These are phyloP conservation scores for Cranoglanis bouderius DNA, from an alignment of 2,113 vertebrate species.

Conservation along the genomic window DNA sequence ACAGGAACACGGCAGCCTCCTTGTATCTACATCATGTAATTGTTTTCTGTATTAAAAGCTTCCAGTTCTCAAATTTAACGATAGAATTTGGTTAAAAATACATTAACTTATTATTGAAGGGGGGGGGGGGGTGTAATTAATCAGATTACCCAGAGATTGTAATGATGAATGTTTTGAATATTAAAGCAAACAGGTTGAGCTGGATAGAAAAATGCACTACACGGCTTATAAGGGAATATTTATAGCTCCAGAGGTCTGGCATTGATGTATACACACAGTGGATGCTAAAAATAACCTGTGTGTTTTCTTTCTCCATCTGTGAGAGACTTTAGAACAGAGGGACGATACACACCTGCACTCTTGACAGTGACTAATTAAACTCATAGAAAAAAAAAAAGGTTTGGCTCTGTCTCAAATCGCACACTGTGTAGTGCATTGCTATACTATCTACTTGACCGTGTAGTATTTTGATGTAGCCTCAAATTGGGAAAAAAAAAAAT, in stretches of 20 bases:
- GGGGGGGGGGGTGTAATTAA: not conserved
- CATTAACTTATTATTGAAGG: not conserved
- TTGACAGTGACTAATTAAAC: constrained; percentile 22
- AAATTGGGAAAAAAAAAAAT: not conserved
- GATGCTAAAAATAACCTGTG: constrained; percentile 71
- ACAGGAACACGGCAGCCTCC: not conserved
- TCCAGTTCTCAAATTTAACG: not conserved
- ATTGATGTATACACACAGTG: constrained; percentile 75
- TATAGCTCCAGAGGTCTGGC: constrained; percentile 71
- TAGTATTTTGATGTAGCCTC: not conserved
- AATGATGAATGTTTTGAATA: not conserved
- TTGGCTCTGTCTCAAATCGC: not conserved
- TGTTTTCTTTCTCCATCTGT: constrained; percentile 71
- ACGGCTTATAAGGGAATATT: constrained; percentile 64
- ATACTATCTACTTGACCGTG: not conserved
- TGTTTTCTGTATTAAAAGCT: not conserved
- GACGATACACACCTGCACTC: constrained; percentile 62
- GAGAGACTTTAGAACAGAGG: constrained; percentile 63
- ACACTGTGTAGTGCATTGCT: not conserved
- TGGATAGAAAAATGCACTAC: not conserved
- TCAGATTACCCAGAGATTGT: not conserved
- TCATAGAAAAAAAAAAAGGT: not conserved
- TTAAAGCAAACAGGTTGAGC: constrained; percentile 2
- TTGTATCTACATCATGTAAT: not conserved
- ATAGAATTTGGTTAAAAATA: not conserved